Conservation (phyloP, 2,888 invertebrate genomes). For the Lumbricus terrestris region DNA sequence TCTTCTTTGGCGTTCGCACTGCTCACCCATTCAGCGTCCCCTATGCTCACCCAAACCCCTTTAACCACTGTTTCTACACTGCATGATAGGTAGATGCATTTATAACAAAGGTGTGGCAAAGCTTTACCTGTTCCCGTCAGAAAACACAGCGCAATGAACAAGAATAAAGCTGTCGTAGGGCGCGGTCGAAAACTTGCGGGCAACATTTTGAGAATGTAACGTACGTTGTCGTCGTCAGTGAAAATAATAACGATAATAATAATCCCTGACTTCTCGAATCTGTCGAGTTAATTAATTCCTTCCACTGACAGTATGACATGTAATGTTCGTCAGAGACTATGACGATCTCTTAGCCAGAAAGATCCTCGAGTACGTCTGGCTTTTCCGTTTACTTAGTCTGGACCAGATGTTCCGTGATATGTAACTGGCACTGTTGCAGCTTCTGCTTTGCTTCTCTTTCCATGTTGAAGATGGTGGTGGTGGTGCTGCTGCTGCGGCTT, state of each 20-base stretch:
- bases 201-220: background rate
- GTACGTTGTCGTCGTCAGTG: background rate
- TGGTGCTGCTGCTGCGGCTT: background rate
- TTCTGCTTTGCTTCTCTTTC: background rate
- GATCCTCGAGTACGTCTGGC: too few relatives aligned
- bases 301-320: background rate
- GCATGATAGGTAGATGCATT: background rate
- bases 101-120: background rate
- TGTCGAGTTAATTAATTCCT: too few relatives aligned
- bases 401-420: background rate
- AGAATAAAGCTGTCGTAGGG: background rate
- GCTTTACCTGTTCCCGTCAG: background rate
- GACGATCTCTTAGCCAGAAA: too few relatives aligned
- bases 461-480: background rate
- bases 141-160: background rate
- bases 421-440: background rate
- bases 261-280: background rate
- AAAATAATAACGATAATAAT: background rate
- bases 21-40: too few relatives aligned
- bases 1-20: too few relatives aligned
- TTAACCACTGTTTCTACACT: too few relatives aligned
- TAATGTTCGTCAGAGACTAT: too few relatives aligned
- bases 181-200: background rate
- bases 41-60: too few relatives aligned
- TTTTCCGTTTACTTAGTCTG: too few relatives aligned